phyloP scores from a whole-genome alignment of 2,113 vertebrate species.

The Varanus salvator region DNA sequence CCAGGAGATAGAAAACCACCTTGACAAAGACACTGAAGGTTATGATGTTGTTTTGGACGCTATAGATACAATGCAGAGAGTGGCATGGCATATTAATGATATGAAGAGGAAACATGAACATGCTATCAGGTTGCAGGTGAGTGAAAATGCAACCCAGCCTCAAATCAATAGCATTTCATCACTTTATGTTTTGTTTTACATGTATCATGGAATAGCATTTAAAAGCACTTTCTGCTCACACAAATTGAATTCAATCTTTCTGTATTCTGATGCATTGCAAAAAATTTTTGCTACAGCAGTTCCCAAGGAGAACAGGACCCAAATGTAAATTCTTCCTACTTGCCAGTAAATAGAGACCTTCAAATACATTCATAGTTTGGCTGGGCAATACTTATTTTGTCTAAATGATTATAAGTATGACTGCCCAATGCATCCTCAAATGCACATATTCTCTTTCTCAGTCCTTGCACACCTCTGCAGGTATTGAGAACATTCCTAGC shows the following conservation, averaged over 20 bases:
- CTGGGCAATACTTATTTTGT: background rate
- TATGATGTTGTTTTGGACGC: slow-evolving; percentile 96
- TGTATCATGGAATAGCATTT: slow-evolving; percentile 39
- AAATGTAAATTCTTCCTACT: background rate
- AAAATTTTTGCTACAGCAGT: background rate
- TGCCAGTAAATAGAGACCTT: background rate
- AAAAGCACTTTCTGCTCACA: slow-evolving; percentile 36
- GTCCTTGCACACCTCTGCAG: background rate
- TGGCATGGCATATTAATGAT: slow-evolving; percentile 99
- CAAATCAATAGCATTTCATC: background rate
- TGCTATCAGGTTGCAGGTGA: slow-evolving; percentile 90
- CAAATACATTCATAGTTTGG: background rate
- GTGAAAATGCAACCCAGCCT: background rate
- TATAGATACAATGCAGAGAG: slow-evolving; percentile 98
- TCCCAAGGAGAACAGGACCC: background rate
- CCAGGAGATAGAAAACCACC: slow-evolving; percentile 97
- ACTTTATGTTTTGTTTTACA: background rate
- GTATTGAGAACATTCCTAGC: background rate
- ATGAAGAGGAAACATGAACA: slow-evolving; percentile 99
- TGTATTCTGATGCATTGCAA: background rate
- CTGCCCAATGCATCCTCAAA: background rate
- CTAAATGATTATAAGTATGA: background rate
- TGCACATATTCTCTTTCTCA: background rate
- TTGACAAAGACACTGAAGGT: slow-evolving; percentile 94
- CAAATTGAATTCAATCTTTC: slow-evolving; percentile 20